Evolutionary conservation across 1,140 invertebrate genomes (phyloP).

Genomic region (Homalodisca vitripennis): DNA sequence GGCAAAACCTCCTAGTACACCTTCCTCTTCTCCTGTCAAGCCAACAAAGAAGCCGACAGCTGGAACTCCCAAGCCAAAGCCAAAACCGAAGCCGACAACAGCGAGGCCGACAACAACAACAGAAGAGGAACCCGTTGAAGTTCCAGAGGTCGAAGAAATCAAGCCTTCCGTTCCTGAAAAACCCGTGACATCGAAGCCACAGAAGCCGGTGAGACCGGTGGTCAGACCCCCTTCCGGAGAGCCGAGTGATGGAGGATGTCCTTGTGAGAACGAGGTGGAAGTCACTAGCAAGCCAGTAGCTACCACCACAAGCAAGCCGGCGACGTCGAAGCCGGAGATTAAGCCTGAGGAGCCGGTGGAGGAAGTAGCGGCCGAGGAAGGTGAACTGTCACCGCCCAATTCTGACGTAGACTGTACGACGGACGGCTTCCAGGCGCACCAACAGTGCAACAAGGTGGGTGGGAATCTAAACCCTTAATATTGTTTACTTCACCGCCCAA

Average conservation of each 20-base stretch:
- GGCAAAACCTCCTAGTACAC: constrained; percentile 64
- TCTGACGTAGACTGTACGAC: constrained; percentile 54
- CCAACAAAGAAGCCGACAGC: constrained; percentile 29
- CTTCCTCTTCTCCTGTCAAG: constrained; percentile 39
- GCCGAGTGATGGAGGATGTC: neutral
- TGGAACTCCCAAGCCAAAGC: constrained; percentile 25
- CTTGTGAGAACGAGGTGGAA: constrained; percentile 1
- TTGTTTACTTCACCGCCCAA: constrained; percentile 51
- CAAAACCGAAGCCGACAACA: constrained; percentile 31
- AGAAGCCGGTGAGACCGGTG: neutral
- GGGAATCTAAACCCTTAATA: too few relatives aligned
- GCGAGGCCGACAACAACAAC: constrained; percentile 30
- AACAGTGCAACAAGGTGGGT: constrained; percentile 59
- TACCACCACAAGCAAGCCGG: constrained; percentile 41
- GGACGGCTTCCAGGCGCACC: constrained; percentile 64
- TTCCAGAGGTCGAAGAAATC: neutral
- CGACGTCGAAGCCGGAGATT: neutral
- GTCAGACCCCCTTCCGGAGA: neutral
- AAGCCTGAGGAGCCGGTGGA: neutral
- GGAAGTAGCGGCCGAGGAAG: neutral
- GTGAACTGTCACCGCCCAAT: constrained; percentile 47
- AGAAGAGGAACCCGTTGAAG: constrained; percentile 18
- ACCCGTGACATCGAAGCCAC: neutral
- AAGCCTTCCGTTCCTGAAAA: constrained; percentile 8
- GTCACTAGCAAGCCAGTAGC: constrained; percentile 31